Percentiles rank a stretch among this genome's conserved stretches.
Conservation (phyloP, 2,797 vertebrate genomes). For the Melanotaenia pygmaea region DNA sequence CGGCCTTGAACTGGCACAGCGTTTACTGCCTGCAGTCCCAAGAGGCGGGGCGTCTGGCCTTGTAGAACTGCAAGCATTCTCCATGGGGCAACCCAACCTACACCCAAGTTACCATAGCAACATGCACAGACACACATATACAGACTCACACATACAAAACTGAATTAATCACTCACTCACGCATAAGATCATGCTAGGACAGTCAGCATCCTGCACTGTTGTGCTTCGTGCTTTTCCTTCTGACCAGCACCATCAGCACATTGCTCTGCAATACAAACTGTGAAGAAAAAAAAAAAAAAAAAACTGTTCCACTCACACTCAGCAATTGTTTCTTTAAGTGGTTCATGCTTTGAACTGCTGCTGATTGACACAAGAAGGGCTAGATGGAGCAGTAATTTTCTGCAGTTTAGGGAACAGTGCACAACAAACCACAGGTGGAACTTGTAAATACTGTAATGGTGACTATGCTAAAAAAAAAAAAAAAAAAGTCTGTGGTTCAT, state of each 20-base stretch:
- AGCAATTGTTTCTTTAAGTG: slow-evolving; percentile 41
- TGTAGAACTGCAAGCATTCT: slow-evolving; percentile 53
- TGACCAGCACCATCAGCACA: slow-evolving; percentile 18
- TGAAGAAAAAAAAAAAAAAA: slow-evolving; percentile 36
- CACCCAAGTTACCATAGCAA: slow-evolving; percentile 68
- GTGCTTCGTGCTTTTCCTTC: slow-evolving; percentile 26
- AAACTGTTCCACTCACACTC: slow-evolving; percentile 26
- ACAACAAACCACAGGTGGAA: slow-evolving; percentile 16
- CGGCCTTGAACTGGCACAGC: slow-evolving; percentile 26
- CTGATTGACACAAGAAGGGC: slow-evolving; percentile 30
- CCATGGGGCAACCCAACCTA: slow-evolving; percentile 60
- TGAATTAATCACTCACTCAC: slow-evolving; percentile 63
- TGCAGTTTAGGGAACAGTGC: not conserved
- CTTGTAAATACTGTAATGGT: not conserved
- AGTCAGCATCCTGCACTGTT: slow-evolving; percentile 45
- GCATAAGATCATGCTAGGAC: slow-evolving; percentile 55
- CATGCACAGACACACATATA: slow-evolving; percentile 42
- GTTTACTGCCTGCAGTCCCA: slow-evolving; percentile 32
- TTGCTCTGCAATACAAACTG: slow-evolving; percentile 47
- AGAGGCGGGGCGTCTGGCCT: slow-evolving; percentile 52
- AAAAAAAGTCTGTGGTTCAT: not conserved
- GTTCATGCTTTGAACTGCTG: slow-evolving; percentile 25
- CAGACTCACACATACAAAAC: slow-evolving; percentile 37
- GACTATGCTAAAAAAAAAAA: not conserved
- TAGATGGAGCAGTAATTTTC: slow-evolving; percentile 19